Evolutionary conservation across 2,888 invertebrate species (phyloP).

Genomic region (Bombyx huttoni): DNA sequence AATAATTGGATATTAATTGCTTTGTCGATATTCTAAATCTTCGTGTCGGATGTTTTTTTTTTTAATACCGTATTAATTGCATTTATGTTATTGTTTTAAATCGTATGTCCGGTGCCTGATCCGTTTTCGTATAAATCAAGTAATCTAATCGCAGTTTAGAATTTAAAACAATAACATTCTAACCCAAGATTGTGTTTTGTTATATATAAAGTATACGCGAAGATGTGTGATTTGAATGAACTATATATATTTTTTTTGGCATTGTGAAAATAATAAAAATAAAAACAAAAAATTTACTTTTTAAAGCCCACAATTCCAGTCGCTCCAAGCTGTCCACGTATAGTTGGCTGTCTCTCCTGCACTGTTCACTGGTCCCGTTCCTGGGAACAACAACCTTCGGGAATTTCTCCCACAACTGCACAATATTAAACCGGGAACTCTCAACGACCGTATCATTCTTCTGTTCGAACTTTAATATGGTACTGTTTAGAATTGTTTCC

Average conservation of each 20-base stretch:
- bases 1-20: neutral
- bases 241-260: neutral
- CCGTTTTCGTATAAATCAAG: no score
- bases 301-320: slow-evolving; percentile 66
- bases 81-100: neutral
- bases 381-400: slow-evolving; percentile 57
- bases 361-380: slow-evolving; percentile 57
- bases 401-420: slow-evolving; percentile 51
- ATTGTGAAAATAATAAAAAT: neutral
- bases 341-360: slow-evolving; percentile 48
- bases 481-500: slow-evolving; percentile 42
- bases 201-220: no score
- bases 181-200: no score
- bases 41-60: neutral
- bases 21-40: neutral
- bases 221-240: no score
- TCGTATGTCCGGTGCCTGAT: no score
- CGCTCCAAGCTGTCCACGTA: slow-evolving; percentile 47
- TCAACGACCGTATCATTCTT: slow-evolving; percentile 37
- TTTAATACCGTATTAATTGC: neutral
- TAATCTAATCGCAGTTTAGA: no score
- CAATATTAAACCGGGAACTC: slow-evolving; percentile 34
- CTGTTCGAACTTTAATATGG: slow-evolving; percentile 34
- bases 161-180: no score
- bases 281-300: slow-evolving; percentile 51